Evolutionary conservation across 2,888 invertebrate species (phyloP).

Genomic region (Nomada flava): DNA sequence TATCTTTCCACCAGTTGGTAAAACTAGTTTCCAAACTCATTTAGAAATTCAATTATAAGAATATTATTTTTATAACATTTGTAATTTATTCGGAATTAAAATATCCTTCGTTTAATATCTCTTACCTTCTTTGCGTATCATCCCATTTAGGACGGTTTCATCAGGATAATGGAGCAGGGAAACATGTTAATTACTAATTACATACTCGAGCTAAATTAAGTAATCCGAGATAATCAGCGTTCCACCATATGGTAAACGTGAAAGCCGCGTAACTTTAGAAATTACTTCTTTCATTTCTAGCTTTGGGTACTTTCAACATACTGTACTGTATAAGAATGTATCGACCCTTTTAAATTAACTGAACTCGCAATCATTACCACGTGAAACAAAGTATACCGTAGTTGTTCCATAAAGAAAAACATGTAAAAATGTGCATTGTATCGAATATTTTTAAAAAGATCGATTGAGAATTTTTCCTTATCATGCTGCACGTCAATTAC

Average conservation of each 20-base stretch:
- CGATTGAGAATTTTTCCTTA: no score
- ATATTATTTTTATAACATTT: no score
- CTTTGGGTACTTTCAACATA: neutral
- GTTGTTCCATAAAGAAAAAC: no score
- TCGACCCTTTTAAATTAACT: no score
- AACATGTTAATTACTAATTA: constrained; percentile 14
- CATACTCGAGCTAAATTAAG: neutral
- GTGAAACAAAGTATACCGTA: no score
- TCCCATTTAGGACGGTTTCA: neutral
- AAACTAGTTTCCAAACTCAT: no score
- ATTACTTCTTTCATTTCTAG: neutral
- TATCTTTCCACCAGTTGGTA: neutral
- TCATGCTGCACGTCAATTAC: no score
- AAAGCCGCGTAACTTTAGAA: neutral
- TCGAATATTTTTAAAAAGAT: no score
- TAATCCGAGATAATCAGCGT: neutral
- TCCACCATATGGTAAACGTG: neutral
- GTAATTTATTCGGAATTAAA: neutral
- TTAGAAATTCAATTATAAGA: no score
- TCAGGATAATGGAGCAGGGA: neutral
- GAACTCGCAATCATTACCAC: no score
- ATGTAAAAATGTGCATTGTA: no score
- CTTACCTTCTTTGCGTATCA: neutral
- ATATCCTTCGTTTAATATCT: neutral
- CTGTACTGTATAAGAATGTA: neutral